phyloP scores from a whole-genome alignment of 2,797 vertebrate species.

The Margarornis squamiger region DNA sequence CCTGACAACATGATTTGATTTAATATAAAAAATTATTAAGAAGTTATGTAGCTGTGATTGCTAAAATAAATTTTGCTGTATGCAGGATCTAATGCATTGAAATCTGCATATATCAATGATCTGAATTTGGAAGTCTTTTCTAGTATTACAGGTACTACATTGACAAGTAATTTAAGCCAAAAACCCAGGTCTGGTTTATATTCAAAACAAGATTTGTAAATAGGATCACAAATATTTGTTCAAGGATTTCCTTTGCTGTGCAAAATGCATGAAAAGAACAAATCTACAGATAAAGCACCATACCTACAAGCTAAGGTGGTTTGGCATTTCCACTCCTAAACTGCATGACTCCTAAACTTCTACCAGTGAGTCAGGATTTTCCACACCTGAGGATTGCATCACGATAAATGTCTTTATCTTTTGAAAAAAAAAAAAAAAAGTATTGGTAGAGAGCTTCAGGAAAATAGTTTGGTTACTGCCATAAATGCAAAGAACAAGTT shows the following conservation, averaged over 20 bases:
- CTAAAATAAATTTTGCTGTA: neutral
- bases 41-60: neutral
- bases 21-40: neutral
- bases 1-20: neutral
- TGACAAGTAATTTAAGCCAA: neutral
- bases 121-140: neutral
- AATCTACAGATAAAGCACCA: neutral
- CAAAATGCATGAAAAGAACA: neutral
- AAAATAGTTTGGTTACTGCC: neutral
- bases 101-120: neutral
- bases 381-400: neutral
- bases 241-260: neutral
- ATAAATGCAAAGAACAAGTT: neutral
- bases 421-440: neutral
- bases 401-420: neutral
- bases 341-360: neutral
- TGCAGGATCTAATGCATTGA: neutral
- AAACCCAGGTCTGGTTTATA: neutral
- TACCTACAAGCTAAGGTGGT: neutral
- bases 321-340: neutral
- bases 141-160: neutral
- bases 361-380: neutral
- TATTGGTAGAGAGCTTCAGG: neutral
- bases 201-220: neutral
- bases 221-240: neutral